phyloP scores from a whole-genome alignment of 1,140 invertebrate genomes.

The Drosophila saltans region DNA sequence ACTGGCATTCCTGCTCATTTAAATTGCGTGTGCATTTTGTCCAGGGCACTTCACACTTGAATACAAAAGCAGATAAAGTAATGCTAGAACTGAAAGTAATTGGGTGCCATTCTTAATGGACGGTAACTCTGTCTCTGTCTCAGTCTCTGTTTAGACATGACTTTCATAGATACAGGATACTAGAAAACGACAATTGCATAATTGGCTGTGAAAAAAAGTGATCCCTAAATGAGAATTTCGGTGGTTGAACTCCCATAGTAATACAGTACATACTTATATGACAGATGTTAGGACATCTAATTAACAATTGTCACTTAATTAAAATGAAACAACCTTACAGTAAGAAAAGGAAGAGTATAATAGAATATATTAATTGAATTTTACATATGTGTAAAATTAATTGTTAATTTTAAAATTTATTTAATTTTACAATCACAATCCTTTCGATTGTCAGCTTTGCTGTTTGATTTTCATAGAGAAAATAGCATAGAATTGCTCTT shows the following conservation, averaged over 20 bases:
- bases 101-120: slow-evolving; percentile 72
- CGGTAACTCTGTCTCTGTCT: slow-evolving; percentile 17
- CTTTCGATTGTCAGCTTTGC: too few species aligned
- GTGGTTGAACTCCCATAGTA: slow-evolving; percentile 1
- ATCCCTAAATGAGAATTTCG: neutral
- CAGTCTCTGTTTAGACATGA: neutral
- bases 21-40: slow-evolving; percentile 78
- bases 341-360: too few species aligned
- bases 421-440: too few species aligned
- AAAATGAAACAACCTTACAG: neutral
- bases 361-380: too few species aligned
- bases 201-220: slow-evolving; percentile 31
- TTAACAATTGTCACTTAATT: slow-evolving; percentile 18
- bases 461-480: too few species aligned
- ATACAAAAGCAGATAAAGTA: slow-evolving; percentile 80
- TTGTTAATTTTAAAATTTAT: too few species aligned
- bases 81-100: slow-evolving; percentile 74
- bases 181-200: slow-evolving; percentile 37
- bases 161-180: neutral
- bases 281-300: neutral
- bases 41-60: slow-evolving; percentile 76
- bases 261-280: neutral
- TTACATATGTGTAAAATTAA: too few species aligned
- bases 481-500: too few species aligned
- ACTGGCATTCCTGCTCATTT: slow-evolving; percentile 60